Evolutionary conservation across 2,797 vertebrate genomes (phyloP).

Genomic region (Borostomias antarcticus): DNA sequence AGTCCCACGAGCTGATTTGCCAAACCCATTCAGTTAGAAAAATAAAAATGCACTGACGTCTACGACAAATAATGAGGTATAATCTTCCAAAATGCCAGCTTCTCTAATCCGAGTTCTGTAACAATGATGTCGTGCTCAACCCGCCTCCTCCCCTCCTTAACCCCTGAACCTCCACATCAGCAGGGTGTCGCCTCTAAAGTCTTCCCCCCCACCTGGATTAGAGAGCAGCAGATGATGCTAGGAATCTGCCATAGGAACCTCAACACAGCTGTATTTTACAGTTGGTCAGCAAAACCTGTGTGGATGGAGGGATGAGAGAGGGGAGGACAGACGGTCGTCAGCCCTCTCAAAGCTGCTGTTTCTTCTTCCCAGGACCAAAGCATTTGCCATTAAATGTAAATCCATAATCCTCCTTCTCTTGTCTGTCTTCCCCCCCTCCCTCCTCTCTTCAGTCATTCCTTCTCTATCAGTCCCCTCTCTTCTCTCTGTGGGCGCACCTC

Average conservation of each 20-base stretch:
- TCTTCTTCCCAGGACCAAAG: slow-evolving; percentile 22
- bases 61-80: slow-evolving; percentile 24
- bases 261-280: slow-evolving; percentile 58
- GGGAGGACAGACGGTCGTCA: neutral
- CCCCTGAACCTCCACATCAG: slow-evolving; percentile 48
- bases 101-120: slow-evolving; percentile 39
- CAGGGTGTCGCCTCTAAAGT: slow-evolving; percentile 21
- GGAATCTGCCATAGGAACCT: slow-evolving; percentile 54
- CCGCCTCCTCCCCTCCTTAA: slow-evolving; percentile 27
- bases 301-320: neutral
- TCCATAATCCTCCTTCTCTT: slow-evolving; percentile 73
- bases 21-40: neutral
- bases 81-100: slow-evolving; percentile 45
- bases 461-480: slow-evolving; percentile 2
- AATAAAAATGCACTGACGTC: neutral
- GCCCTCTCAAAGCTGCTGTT: slow-evolving; percentile 43
- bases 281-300: slow-evolving; percentile 65
- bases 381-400: slow-evolving; percentile 76
- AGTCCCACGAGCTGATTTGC: too few relatives aligned
- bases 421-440: slow-evolving; percentile 37
- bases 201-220: slow-evolving; percentile 46
- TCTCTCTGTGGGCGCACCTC: slow-evolving; percentile 73
- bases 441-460: slow-evolving; percentile 27
- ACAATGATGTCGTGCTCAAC: slow-evolving; percentile 14
- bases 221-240: slow-evolving; percentile 46